Evolutionary conservation across 2,113 vertebrate species (phyloP).

Genomic region (Bungarus multicinctus): DNA sequence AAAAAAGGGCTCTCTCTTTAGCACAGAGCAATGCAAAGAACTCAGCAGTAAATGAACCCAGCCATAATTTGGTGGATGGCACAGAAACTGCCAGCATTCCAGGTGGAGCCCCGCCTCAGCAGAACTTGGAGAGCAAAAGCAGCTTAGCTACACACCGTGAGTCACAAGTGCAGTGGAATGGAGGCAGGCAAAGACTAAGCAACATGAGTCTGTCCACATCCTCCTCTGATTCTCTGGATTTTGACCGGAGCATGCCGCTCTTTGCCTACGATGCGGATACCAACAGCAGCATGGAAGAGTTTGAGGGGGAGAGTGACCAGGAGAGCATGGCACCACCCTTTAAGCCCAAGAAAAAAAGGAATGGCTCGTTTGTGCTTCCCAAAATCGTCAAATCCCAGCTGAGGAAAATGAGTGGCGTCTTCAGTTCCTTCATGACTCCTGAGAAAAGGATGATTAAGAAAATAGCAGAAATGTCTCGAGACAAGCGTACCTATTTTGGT

Average conservation of each 20-base stretch:
- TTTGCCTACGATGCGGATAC: slow-evolving; percentile 77
- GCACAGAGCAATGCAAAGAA: slow-evolving; percentile 58
- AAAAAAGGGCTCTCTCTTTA: slow-evolving; percentile 73
- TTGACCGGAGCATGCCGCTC: slow-evolving; percentile 78
- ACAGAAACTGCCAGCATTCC: slow-evolving; percentile 66
- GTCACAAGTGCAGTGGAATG: slow-evolving; percentile 64
- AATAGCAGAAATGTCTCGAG: slow-evolving; percentile 83
- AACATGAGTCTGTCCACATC: slow-evolving; percentile 94
- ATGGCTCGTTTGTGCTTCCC: slow-evolving; percentile 81
- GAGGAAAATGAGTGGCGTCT: slow-evolving; percentile 87
- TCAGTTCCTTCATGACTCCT: slow-evolving; percentile 89
- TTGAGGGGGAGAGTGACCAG: slow-evolving; percentile 85
- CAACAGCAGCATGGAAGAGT: slow-evolving; percentile 85
- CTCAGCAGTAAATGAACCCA: neutral
- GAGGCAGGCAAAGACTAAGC: slow-evolving; percentile 81
- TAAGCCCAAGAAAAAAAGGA: slow-evolving; percentile 77
- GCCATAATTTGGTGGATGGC: slow-evolving; percentile 18
- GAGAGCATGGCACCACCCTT: slow-evolving; percentile 82
- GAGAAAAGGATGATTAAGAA: slow-evolving; percentile 85
- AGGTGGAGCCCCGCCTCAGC: slow-evolving; percentile 65
- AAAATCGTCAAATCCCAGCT: slow-evolving; percentile 86
- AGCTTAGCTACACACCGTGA: slow-evolving; percentile 48
- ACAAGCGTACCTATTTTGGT: slow-evolving; percentile 92
- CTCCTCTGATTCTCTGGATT: slow-evolving; percentile 89
- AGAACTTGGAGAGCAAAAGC: slow-evolving; percentile 47